Conservation (phyloP, 2,797 vertebrate species). For the Tapirus indicus region DNA sequence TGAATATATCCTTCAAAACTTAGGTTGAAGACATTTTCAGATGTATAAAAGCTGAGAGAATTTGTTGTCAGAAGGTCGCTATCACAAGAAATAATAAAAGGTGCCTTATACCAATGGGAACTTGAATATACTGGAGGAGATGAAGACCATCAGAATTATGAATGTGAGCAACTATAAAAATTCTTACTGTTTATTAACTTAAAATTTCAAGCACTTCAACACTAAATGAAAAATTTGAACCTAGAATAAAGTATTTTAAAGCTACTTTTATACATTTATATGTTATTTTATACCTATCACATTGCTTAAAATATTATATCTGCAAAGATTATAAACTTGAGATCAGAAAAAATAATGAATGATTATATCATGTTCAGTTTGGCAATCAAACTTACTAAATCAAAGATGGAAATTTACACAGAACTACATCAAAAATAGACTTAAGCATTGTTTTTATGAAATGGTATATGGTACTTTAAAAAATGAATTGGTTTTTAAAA, state of each 20-base stretch:
- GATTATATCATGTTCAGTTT: neutral
- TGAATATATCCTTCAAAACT: neutral
- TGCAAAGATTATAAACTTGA: neutral
- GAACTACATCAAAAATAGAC: neutral
- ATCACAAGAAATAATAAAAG: neutral
- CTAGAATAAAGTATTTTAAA: neutral
- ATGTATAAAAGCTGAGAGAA: neutral
- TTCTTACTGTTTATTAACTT: neutral
- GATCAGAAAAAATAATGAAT: neutral
- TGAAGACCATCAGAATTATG: neutral
- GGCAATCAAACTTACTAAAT: neutral
- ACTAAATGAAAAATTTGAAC: neutral
- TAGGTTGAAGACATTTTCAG: neutral
- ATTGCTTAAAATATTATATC: neutral
- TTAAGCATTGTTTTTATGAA: neutral
- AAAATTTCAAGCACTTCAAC: neutral
- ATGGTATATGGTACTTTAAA: neutral
- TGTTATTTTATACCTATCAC: neutral
- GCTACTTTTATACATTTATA: neutral
- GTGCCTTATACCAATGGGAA: neutral
- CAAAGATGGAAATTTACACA: neutral
- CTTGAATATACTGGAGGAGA: neutral
- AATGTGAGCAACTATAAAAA: neutral
- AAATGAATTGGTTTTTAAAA: neutral
- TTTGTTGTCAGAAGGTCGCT: neutral